A percentile compares a stretch with the other conserved stretches of the same genome.
phyloP scores from a whole-genome alignment of 2,113 vertebrate genomes.

The Kobus ellipsiprymnus region DNA sequence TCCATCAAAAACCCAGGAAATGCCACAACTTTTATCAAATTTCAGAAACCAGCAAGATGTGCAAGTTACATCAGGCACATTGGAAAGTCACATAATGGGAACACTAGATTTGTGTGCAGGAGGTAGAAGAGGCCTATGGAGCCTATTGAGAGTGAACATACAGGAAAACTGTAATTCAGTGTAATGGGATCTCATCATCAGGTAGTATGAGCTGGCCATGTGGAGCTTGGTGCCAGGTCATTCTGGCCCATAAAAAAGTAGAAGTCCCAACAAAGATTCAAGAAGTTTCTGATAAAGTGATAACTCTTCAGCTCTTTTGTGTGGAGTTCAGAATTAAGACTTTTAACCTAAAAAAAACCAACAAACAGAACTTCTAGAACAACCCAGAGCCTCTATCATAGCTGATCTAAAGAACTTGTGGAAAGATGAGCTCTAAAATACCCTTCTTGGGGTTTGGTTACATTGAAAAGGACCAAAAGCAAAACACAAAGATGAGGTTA shows the following conservation, averaged over 20 bases:
- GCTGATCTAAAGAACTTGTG: not conserved
- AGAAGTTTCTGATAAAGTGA: not conserved
- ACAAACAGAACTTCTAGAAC: not conserved
- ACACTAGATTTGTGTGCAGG: rapidly evolving
- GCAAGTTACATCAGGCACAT: not conserved
- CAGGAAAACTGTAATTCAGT: not conserved
- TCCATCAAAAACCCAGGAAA: not conserved
- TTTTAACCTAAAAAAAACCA: not conserved
- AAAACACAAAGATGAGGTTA: not conserved
- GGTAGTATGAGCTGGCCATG: rapidly evolving
- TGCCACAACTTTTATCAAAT: not conserved
- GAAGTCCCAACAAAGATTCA: not conserved
- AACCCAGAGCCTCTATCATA: not conserved
- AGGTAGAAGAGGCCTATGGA: rapidly evolving
- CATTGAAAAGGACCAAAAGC: not conserved
- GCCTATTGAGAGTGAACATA: too few species aligned
- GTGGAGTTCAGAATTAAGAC: not conserved
- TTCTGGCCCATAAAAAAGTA: not conserved
- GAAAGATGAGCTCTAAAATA: not conserved
- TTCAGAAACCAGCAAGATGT: not conserved
- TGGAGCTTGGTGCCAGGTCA: rapidly evolving
- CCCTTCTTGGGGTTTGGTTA: rapidly evolving
- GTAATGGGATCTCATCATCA: rapidly evolving
- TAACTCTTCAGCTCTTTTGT: not conserved
- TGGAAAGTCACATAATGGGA: not conserved